Evolutionary conservation across 2,797 vertebrate genomes (phyloP).

Genomic region (Manis pentadactyla): DNA sequence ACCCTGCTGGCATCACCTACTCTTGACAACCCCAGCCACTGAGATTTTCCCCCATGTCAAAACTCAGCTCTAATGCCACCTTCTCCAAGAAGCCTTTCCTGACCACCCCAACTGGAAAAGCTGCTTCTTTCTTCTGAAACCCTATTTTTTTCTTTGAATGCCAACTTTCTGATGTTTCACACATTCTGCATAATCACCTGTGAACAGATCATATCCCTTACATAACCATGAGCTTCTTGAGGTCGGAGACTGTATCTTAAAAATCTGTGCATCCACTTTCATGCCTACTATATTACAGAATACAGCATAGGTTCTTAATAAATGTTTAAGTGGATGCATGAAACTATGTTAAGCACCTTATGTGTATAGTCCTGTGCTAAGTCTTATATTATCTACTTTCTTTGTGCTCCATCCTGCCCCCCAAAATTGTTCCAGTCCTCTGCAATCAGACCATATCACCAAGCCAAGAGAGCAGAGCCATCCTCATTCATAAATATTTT

Average conservation of each 20-base stretch:
- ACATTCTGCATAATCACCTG: not conserved
- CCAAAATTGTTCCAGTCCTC: not conserved
- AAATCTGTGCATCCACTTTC: not conserved
- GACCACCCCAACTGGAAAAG: not conserved
- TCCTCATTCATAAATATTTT: not conserved
- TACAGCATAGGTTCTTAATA: not conserved
- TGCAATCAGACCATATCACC: not conserved
- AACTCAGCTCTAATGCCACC: not conserved
- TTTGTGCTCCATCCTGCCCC: not conserved
- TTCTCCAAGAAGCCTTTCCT: not conserved
- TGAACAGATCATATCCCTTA: not conserved
- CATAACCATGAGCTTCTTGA: not conserved
- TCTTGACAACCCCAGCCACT: not conserved
- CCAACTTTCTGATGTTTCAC: not conserved
- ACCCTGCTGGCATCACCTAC: not conserved
- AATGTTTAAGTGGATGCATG: not conserved
- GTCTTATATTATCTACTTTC: not conserved
- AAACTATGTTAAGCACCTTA: not conserved
- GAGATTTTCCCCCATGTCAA: not conserved
- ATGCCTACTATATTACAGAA: not conserved
- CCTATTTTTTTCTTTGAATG: not conserved
- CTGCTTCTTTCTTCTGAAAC: not conserved
- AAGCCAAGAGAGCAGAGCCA: not conserved
- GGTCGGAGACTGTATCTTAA: not conserved
- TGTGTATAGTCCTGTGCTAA: accelerated